A percentile compares a stretch with the other conserved stretches of the same genome.
phyloP scores from a whole-genome alignment of 2,888 invertebrate genomes.

The Nymphalis polychloros region DNA sequence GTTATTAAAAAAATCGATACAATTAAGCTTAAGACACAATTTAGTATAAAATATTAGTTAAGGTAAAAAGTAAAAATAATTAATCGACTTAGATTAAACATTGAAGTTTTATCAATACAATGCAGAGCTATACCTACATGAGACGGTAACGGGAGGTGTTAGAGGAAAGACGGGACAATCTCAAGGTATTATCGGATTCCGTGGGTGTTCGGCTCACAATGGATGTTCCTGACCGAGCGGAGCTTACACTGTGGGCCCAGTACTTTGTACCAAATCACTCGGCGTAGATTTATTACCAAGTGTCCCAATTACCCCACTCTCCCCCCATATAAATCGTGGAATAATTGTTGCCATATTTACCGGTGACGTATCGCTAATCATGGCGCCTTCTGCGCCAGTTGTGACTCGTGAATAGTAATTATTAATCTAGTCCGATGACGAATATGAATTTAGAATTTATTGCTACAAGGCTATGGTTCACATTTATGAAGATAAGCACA shows the following conservation, averaged over 20 bases:
- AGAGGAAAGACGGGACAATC: constrained; percentile 78
- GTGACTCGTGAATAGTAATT: constrained; percentile 69
- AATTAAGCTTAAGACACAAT: too few species aligned
- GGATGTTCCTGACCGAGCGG: constrained; percentile 73
- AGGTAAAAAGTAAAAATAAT: constrained; percentile 20
- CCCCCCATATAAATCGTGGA: constrained; percentile 76
- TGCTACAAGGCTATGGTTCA: constrained; percentile 57
- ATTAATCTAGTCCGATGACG: constrained; percentile 75
- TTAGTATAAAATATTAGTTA: too few species aligned
- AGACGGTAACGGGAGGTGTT: constrained; percentile 67
- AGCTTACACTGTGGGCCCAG: constrained; percentile 74
- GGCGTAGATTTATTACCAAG: constrained; percentile 74
- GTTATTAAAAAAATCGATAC: too few species aligned
- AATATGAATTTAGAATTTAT: constrained; percentile 73
- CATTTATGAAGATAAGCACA: constrained; percentile 40
- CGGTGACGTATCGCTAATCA: constrained; percentile 79
- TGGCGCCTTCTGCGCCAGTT: constrained; percentile 70
- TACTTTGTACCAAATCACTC: constrained; percentile 81
- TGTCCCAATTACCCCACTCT: constrained; percentile 72
- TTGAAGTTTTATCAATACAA: constrained; percentile 49
- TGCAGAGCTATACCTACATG: constrained; percentile 51
- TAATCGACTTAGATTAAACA: constrained; percentile 34
- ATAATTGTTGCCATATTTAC: constrained; percentile 82
- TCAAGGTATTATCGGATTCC: constrained; percentile 80
- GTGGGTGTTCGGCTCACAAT: constrained; percentile 71